Conservation (phyloP, 2,797 vertebrate species). For the Etheostoma nigrum region DNA sequence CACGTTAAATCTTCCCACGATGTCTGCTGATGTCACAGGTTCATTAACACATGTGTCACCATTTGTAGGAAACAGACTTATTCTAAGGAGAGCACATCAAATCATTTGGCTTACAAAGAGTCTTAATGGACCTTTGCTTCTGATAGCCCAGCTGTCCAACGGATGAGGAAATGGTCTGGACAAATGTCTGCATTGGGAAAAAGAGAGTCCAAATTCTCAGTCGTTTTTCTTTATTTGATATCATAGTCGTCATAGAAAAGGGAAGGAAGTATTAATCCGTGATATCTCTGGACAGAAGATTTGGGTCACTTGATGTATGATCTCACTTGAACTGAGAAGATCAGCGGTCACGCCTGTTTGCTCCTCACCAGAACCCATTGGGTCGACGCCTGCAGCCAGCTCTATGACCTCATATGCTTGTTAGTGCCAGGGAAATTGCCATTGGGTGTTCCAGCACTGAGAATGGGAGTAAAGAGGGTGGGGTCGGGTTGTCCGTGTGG, state of each 20-base stretch:
- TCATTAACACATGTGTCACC: constrained; percentile 10
- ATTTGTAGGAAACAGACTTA: not conserved
- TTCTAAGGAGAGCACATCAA: constrained; percentile 22
- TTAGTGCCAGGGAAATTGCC: constrained; percentile 36
- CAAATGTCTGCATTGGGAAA: constrained; percentile 60
- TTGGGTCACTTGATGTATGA: constrained; percentile 52
- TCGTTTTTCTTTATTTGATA: constrained; percentile 63
- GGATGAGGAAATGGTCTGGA: constrained; percentile 49
- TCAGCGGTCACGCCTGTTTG: constrained; percentile 59
- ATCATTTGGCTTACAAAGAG: constrained; percentile 23
- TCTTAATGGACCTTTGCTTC: constrained; percentile 9
- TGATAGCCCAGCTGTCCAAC: constrained; percentile 69
- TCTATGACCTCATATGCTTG: constrained; percentile 64
- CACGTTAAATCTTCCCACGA: not conserved
- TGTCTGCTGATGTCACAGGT: constrained; percentile 20
- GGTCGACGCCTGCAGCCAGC: constrained; percentile 45
- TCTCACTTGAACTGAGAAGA: constrained; percentile 50
- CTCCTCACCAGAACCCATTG: constrained; percentile 31
- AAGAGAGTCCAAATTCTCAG: constrained; percentile 40
- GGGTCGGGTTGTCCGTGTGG: constrained; percentile 36
- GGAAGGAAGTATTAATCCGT: constrained; percentile 69
- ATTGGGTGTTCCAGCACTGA: constrained; percentile 39
- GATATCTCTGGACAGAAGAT: constrained; percentile 44
- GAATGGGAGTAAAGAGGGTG: constrained; percentile 34
- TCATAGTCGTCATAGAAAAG: constrained; percentile 46